Conservation (phyloP, 2,113 vertebrate genomes). For the Ia io region DNA sequence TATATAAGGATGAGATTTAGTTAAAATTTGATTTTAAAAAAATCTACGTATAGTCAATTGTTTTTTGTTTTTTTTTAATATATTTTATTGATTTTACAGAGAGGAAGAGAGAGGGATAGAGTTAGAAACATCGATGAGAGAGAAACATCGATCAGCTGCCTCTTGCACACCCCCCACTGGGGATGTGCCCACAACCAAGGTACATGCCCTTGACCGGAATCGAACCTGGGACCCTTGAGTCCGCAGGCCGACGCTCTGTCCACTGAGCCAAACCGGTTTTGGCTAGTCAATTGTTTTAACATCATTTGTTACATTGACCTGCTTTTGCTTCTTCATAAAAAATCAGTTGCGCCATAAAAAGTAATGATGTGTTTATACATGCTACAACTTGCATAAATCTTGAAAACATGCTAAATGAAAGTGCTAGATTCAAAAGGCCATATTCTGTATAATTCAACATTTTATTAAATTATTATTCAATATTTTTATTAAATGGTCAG, state of each 20-base stretch:
- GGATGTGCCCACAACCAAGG: no score
- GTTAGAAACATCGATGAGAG: no score
- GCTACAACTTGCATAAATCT: background rate
- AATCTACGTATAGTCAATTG: background rate
- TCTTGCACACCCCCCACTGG: no score
- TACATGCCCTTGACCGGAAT: no score
- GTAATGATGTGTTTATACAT: background rate
- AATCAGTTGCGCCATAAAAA: background rate
- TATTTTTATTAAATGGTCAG: background rate
- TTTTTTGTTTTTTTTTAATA: no score
- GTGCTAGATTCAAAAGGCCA: background rate
- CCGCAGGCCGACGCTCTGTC: no score
- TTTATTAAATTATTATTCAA: background rate
- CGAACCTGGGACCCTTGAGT: no score
- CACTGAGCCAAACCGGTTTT: no score
- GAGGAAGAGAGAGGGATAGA: no score
- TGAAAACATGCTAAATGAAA: conserved; percentile 10
- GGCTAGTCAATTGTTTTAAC: background rate
- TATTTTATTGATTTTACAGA: no score
- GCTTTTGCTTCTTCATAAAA: conserved; percentile 12
- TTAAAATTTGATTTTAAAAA: background rate
- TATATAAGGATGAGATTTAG: background rate
- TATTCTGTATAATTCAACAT: background rate
- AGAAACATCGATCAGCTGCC: no score
- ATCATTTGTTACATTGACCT: conserved; percentile 30